These are phyloP conservation scores for Diploptera punctata DNA, from an alignment of 2,888 invertebrate genomes.

Conservation along the genomic window DNA sequence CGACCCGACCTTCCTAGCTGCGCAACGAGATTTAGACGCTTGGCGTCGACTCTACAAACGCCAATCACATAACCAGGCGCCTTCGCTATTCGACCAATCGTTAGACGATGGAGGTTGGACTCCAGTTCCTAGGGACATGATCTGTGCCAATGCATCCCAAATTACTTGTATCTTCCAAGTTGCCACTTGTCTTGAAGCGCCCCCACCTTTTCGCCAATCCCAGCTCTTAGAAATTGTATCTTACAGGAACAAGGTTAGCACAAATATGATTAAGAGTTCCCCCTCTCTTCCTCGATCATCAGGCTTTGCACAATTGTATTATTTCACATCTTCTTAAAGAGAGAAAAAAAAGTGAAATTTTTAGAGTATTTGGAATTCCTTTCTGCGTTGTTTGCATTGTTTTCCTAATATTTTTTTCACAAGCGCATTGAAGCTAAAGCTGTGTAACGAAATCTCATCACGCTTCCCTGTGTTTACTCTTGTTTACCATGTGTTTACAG, in stretches of 20 bases:
- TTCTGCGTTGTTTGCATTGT: too few relatives aligned
- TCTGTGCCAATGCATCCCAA: constrained; percentile 17
- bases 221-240: neutral
- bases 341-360: too few relatives aligned
- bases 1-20: neutral
- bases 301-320: neutral
- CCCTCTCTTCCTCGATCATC: neutral
- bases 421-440: too few relatives aligned
- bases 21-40: neutral
- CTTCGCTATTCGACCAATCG: constrained; percentile 14
- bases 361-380: too few relatives aligned
- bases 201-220: neutral
- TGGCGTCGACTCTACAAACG: constrained; percentile 16
- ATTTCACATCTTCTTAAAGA: neutral
- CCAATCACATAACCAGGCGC: constrained; percentile 17
- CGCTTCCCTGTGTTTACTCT: too few relatives aligned
- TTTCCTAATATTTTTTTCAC: too few relatives aligned
- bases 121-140: neutral
- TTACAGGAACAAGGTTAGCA: constrained; percentile 14
- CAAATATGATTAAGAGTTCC: constrained; percentile 10
- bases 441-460: too few relatives aligned
- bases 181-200: neutral
- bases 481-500: too few relatives aligned
- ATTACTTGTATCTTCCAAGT: constrained; percentile 19
- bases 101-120: neutral